Evolutionary conservation across 2,888 invertebrate species (phyloP), one percentile per base, ranked within the genome.

Genomic region (Cheilosia impressa): DNA sequence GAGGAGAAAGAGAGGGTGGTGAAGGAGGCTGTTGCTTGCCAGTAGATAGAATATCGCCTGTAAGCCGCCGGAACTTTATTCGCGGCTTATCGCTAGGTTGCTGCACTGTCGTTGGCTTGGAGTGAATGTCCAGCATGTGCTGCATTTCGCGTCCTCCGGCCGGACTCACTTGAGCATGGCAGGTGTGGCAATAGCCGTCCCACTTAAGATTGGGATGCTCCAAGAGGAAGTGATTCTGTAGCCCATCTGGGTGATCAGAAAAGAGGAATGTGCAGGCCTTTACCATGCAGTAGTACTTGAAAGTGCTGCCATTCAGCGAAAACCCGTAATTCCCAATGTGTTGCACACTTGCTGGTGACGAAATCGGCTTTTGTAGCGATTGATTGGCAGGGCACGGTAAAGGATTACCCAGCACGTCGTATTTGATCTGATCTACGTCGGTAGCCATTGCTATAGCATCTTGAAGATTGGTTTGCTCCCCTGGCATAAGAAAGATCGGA

Each of bases 141-240:
- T 87, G 88, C 17, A 91, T 84, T 83, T 92, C 92, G 9, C 68
- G 31, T 50, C 79, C 27, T 22, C 82, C 17, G n/a, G 63, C n/a
- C 34, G 17, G 22, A 27, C 38, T 58, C 31, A 88, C 34, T 22
- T 89, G 80, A 2, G 69, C 38, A 88, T 93, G 92, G 87, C 94
- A 94, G 13, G 93, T 87, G 63, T 88, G 90, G 88, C 94, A 95
- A 88, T 92, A 93, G 1, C 95, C 95, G 81, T 93, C 93, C 94
- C 95, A 95, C 24, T 89, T 90, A 34, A 93, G 93, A n/a, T 78
- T 62, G 0, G 89, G 87, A 88, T 93, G 93, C 0, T 91, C 90
- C n/a, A 73, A 55, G 2, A 88, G 68, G 60, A 91, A 90, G 83
- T 93, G 93, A 63, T 88, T 89, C 43, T 91, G 89, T 7, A 93